Evolutionary conservation across 1,140 invertebrate genomes (phyloP), one percentile per base, ranked within the genome.

Genomic region (Caenorhabditis elegans): DNA sequence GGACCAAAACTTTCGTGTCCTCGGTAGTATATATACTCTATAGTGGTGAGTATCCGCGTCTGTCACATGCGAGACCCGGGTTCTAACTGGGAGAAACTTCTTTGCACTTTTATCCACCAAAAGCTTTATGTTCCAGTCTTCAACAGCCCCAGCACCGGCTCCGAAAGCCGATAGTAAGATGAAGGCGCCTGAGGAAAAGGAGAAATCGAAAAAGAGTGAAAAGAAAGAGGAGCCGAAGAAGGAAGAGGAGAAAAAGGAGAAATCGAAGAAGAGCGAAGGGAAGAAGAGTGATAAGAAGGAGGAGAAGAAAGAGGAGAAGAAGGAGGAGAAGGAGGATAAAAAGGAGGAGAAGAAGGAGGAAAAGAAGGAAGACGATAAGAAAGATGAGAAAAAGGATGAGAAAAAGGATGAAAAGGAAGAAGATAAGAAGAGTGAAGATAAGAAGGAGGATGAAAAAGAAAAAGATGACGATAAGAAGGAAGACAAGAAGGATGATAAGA

Each of bases 1-100:
- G n/a, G n/a, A n/a, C n/a, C n/a, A n/a, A n/a, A n/a, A n/a, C n/a
- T n/a, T n/a, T n/a, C 49, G 49, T 53, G 60, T 83, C 82, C 82
- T 83, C 82, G 80, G 83, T 85, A 85, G 85, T n/a, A n/a, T n/a
- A n/a, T n/a, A n/a, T n/a, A n/a, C n/a, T n/a, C n/a, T 85, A 86
- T 86, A 86, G 85, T 86, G 84, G 85, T 86, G 65, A 86, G 84
- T 86, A 86, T 86, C 80, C 84, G 77, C 85, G 85, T 53, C 84
- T 86, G 84, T 86, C 85, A 86, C 84, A 77, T 81, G 83, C 24
- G 83, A 85, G 83, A 85, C 83, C 76, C 76, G 83, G 83, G 82
- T 83, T 85, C 86, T 79, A 84, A 31, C 82, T 83, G 53, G 82
- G 82, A 85, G 83, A 8, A 15, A 43, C 15, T 43, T 5, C n/a